These are phyloP conservation scores for Drosophila algonquin DNA, from an alignment of 2,888 invertebrate species.

Conservation along the genomic window DNA sequence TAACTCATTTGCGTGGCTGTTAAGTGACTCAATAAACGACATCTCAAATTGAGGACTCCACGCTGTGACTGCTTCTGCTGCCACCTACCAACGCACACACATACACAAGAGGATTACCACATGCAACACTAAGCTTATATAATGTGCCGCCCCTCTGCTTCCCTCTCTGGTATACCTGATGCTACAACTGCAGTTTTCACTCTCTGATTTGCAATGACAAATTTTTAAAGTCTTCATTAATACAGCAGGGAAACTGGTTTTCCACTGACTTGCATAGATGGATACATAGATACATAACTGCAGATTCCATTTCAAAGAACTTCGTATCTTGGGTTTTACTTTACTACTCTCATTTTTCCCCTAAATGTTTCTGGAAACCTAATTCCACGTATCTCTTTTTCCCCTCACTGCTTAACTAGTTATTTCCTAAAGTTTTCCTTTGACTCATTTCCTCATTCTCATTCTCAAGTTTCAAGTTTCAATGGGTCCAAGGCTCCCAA, in stretches of 20 bases:
- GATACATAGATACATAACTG: too few species aligned
- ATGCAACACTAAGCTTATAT: background rate
- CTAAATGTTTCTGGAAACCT: background rate
- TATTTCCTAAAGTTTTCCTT: slow-evolving; percentile 23
- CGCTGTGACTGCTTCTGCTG: slow-evolving; percentile 50
- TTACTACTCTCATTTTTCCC: too few species aligned
- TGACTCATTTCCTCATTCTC: slow-evolving; percentile 23
- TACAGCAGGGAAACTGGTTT: slow-evolving; percentile 7
- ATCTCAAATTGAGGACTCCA: slow-evolving; percentile 69
- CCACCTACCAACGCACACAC: background rate
- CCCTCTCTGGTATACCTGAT: slow-evolving; percentile 22
- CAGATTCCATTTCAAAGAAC: too few species aligned
- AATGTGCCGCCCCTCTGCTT: background rate
- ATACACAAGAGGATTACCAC: background rate
- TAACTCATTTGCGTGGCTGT: slow-evolving; percentile 75
- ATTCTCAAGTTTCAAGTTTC: slow-evolving; percentile 8
- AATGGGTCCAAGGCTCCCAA: slow-evolving; percentile 13
- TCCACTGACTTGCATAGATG: background rate
- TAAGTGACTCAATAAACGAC: slow-evolving; percentile 78
- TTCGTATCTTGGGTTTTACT: too few species aligned
- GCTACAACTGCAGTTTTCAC: too few species aligned
- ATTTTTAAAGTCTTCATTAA: slow-evolving; percentile 56
- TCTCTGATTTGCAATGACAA: slow-evolving; percentile 62
- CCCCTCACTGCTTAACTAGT: background rate
- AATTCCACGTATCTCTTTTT: background rate